These are phyloP conservation scores for Aselliscus stoliczkanus DNA, from an alignment of 2,797 vertebrate genomes.

Conservation along the genomic window DNA sequence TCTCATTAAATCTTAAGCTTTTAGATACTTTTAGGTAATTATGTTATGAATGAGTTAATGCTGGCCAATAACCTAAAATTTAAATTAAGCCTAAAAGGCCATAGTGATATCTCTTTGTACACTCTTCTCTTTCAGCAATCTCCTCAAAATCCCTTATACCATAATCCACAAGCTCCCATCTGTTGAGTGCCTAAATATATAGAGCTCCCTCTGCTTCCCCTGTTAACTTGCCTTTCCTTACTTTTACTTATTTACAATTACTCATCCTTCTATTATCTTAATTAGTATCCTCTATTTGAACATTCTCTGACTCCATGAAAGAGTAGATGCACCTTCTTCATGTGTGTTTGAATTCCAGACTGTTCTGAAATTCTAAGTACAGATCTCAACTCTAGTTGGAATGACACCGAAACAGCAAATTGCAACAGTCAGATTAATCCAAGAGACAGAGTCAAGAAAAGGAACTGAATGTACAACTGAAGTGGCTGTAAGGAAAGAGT, in stretches of 20 bases:
- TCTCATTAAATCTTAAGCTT: neutral
- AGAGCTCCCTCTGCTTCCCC: neutral
- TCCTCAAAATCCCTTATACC: neutral
- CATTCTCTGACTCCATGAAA: neutral
- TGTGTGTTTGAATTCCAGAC: neutral
- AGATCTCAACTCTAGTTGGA: neutral
- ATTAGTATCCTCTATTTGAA: neutral
- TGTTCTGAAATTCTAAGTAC: neutral
- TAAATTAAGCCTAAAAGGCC: neutral
- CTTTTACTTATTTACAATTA: neutral
- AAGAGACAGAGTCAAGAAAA: neutral
- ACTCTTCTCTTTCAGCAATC: neutral
- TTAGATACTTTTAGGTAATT: neutral
- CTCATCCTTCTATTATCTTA: neutral
- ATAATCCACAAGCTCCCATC: neutral
- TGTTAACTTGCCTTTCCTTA: neutral
- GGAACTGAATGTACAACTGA: neutral
- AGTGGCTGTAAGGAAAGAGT: neutral
- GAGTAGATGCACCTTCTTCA: neutral
- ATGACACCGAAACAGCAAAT: neutral
- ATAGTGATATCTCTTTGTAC: neutral
- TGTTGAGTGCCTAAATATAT: neutral
- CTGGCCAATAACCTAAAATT: neutral
- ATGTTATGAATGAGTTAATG: neutral
- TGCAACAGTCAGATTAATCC: neutral